Percentiles rank a stretch among this genome's conserved stretches.
Conservation (phyloP, 2,888 invertebrate genomes). For the Priocnemis perturbator region DNA sequence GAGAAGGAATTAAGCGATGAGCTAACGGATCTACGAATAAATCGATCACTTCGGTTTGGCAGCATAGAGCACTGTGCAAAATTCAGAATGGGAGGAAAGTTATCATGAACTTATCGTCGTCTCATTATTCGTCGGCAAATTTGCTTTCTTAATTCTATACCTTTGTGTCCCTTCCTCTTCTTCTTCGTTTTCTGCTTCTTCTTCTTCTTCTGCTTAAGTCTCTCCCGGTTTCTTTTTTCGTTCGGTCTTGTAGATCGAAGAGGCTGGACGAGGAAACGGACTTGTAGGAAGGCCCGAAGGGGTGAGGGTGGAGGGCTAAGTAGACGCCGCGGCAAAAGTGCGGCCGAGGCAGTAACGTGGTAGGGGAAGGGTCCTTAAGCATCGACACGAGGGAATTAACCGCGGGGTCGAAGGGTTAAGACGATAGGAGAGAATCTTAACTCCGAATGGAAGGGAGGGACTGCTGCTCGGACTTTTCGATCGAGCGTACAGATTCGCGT, state of each 20-base stretch:
- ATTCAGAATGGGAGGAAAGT: no score
- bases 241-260: background rate
- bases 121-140: no score
- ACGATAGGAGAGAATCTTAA: conserved; percentile 34
- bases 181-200: conserved; percentile 30
- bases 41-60: no score
- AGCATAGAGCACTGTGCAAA: no score
- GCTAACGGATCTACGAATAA: no score
- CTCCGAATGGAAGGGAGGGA: conserved; percentile 12
- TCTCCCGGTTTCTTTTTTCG: conserved; percentile 6
- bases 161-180: background rate
- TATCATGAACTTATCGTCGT: no score
- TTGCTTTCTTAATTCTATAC: no score
- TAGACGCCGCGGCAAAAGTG: background rate
- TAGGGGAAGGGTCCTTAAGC: conserved; percentile 12
- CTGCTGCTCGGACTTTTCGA: background rate
- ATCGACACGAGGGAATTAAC: conserved; percentile 37
- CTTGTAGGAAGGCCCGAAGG: background rate
- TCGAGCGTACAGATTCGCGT: background rate
- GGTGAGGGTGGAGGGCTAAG: background rate
- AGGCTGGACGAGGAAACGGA: background rate
- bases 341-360: background rate
- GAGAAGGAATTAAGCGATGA: no score
- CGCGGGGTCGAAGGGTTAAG: conserved; percentile 35
- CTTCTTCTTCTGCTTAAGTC: conserved; percentile 19